Base-by-base conservation (phyloP, 2,113 vertebrate genomes). In the Centrocercus urophasianus region DNA sequence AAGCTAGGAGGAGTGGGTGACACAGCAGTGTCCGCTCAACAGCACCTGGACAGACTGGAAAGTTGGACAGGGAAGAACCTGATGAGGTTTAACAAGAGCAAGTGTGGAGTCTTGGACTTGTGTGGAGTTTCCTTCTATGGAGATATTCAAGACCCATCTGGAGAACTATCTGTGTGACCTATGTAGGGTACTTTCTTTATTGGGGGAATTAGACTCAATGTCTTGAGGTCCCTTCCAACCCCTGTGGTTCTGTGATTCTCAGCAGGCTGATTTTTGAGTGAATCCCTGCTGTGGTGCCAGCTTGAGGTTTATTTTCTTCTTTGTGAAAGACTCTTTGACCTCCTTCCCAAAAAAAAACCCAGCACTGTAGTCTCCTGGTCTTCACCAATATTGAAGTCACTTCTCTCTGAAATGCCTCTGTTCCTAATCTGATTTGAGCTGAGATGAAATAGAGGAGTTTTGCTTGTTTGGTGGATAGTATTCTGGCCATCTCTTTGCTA, bases 191-290 rank as follows among this genome's bases (percentile, higher is more conserved):
- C 50, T 52, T 52, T 25, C 50, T 52, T 52, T 27, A 52, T 52
- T 13, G 25, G 25, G 50, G 50, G 50, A 25, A 25, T 52, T 52
- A 25, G 50, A 15, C 50, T 52, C 13, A 5, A 52, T 52, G 25
- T 52, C 50, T 52, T 52, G 50, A 52, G 50, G 50, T 52, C 50
- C 24, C 50, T 50, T 50, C 48, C 48, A 54, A 54, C 40, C 43
- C 66, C 72, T 34, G 1, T 40, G 21, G 13, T 50, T 56, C 27
- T 5, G 2, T 24, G 30, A 24, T 75, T 75, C 13, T 24, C 0
- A 20, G 36, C 10, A n/a, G 43, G 52, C 78, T 81, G 43, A 5
- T 3, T 74, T 95, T 57, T 89, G 34, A 69, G n/a, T 8, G 22
- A 88, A 16, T 84, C 61, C 30, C 60, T 22, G 10, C 36, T 89